phyloP scores from a whole-genome alignment of 2,797 vertebrate genomes.

The Emydoidea blandingii region DNA sequence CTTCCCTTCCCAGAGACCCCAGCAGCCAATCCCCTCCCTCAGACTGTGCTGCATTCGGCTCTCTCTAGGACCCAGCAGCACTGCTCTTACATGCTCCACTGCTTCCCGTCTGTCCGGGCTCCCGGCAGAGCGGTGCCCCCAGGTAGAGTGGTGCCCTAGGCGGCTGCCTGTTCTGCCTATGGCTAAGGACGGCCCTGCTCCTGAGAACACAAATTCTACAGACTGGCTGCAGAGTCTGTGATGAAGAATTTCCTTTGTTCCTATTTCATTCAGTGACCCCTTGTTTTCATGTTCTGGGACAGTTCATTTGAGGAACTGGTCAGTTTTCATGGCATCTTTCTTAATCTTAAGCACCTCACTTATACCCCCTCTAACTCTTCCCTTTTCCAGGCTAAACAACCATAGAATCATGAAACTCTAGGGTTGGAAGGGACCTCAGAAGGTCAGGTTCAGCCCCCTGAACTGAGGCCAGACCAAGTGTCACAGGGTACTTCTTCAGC shows the following conservation, averaged over 20 bases:
- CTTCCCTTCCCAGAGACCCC: no score
- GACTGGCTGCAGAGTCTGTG: not conserved
- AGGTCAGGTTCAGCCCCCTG: not conserved
- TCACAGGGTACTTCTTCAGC: not conserved
- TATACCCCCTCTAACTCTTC: conserved; percentile 18
- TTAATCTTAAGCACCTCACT: conserved; percentile 61
- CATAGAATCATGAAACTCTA: not conserved
- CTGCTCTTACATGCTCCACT: no score
- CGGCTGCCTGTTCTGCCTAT: no score
- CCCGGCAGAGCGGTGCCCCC: no score
- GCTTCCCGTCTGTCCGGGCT: no score
- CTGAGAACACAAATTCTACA: not conserved
- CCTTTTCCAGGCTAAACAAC: conserved; percentile 70
- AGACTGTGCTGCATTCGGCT: no score
- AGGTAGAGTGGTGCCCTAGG: no score
- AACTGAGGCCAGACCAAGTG: not conserved
- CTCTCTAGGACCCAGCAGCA: no score
- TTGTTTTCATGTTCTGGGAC: not conserved
- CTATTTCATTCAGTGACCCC: not conserved
- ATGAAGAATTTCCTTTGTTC: not conserved
- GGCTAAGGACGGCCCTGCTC: no score
- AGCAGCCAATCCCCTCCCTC: no score
- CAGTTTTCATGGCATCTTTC: conserved; percentile 50
- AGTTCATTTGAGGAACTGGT: conserved; percentile 40
- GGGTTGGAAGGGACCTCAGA: not conserved